Base-by-base conservation (phyloP, 2,113 vertebrate genomes). In the Myxocyprinus asiaticus region DNA sequence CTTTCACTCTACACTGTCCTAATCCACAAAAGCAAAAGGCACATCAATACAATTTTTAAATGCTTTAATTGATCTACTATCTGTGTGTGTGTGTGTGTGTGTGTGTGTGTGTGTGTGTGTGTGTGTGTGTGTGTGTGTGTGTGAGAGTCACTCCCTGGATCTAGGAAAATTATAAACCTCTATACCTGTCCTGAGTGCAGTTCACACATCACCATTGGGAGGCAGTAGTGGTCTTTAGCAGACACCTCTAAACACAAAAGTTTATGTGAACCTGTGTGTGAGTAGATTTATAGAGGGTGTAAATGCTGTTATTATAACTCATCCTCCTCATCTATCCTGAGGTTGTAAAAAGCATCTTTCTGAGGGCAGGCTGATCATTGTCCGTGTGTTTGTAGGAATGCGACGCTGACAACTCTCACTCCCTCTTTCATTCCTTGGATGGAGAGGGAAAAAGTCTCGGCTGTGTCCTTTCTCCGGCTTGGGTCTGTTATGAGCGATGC, bases 141-240 rank as follows among this genome's bases (percentile, higher is more conserved):
- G 42, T 65, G 17, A 12, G 42, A 44, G 9, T 43, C 3, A 10
- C 12, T n/a, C 65, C 11, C 4, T 61, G 33, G 9, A 58, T 74
- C 4, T 50, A 6, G 11, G 5, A 12, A 53, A 33, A 53, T 48
- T 17, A 15, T 11, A 43, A 76, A 1, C 15, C 33, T 8, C 53
- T 45, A 4, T 33, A 33, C 1, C 22, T 7, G 2, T 17, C n/a
- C 9, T 62, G 42, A 53, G 62, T 85, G 86, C 86, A 86, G 62
- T 91, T 84, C 47, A 55, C 6, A 64, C 74, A 14, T 14, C 63
- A 83, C 93, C 96, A 89, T 94, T 84, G 95, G 97, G 94, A 96
- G 96, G 97, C 94, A 96, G 94, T 94, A 94, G 91, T 88, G 90
- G 69, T 88, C 94, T 87, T 86, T 86, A 61, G 15, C 65, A 85